phyloP scores from a whole-genome alignment of 2,888 invertebrate genomes.

The Dryococelus australis region DNA sequence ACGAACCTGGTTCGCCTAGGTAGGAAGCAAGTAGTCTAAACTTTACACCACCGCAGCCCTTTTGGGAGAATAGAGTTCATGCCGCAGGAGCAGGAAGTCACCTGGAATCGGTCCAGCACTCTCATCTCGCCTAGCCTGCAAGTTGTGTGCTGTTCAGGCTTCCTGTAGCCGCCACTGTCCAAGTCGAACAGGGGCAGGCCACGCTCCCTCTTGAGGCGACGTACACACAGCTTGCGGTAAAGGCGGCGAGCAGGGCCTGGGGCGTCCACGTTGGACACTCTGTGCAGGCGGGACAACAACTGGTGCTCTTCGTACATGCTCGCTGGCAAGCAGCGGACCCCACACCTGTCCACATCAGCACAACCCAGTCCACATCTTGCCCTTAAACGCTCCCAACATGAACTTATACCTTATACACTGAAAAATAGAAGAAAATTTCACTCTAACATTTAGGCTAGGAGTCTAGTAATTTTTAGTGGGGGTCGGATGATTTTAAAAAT shows the following conservation, averaged over 20 bases:
- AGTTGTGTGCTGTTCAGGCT: background rate
- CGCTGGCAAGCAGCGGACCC: conserved; percentile 53
- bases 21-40: too few relatives aligned
- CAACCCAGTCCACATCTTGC: background rate
- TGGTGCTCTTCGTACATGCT: conserved; percentile 61
- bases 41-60: too few relatives aligned
- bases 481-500: too few relatives aligned
- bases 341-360: conserved; percentile 50
- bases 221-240: conserved; percentile 66
- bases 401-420: too few relatives aligned
- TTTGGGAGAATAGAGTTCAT: too few relatives aligned
- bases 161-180: conserved; percentile 54
- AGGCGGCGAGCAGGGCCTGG: conserved; percentile 59
- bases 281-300: conserved; percentile 54
- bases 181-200: conserved; percentile 65
- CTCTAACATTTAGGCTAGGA: too few relatives aligned
- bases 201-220: conserved; percentile 63
- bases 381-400: too few relatives aligned
- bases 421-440: too few relatives aligned
- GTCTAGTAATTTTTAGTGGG: too few relatives aligned
- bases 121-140: background rate
- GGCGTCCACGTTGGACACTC: conserved; percentile 51
- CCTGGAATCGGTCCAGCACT: conserved; percentile 42
- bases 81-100: conserved; percentile 13
- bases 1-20: too few relatives aligned